Evolutionary conservation across 2,888 invertebrate genomes (phyloP).

Genomic region (Lymantria dispar): DNA sequence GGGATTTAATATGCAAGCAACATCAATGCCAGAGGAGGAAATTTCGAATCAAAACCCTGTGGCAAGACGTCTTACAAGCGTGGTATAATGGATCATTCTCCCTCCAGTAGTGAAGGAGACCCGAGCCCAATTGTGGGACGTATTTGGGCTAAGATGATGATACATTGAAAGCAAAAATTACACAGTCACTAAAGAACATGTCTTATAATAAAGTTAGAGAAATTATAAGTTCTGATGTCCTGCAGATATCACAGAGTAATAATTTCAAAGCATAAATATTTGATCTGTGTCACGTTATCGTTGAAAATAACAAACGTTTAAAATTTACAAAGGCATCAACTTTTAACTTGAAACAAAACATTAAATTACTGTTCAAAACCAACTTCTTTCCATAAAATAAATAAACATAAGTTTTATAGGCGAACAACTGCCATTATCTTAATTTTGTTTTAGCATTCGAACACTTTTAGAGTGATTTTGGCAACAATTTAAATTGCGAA

Average conservation of each 20-base stretch:
- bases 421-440: slow-evolving; percentile 28
- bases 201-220: background rate
- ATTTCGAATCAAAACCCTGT: no score
- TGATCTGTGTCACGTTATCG: background rate
- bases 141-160: no score
- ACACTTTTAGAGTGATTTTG: slow-evolving; percentile 50
- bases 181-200: background rate
- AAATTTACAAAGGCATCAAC: slow-evolving; percentile 10
- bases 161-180: no score
- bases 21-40: no score
- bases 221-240: background rate
- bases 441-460: slow-evolving; percentile 29
- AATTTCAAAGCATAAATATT: background rate
- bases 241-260: background rate
- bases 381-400: slow-evolving; percentile 21
- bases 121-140: no score
- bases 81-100: no score
- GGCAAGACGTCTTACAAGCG: no score
- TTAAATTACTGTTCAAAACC: slow-evolving; percentile 18
- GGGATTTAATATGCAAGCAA: no score
- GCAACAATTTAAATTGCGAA: slow-evolving; percentile 49
- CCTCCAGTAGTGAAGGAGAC: no score
- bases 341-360: slow-evolving; percentile 8
- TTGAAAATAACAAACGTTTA: background rate
- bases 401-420: slow-evolving; percentile 30